Evolutionary conservation across 1,140 invertebrate species (phyloP).

Genomic region (Papilio machaon): DNA sequence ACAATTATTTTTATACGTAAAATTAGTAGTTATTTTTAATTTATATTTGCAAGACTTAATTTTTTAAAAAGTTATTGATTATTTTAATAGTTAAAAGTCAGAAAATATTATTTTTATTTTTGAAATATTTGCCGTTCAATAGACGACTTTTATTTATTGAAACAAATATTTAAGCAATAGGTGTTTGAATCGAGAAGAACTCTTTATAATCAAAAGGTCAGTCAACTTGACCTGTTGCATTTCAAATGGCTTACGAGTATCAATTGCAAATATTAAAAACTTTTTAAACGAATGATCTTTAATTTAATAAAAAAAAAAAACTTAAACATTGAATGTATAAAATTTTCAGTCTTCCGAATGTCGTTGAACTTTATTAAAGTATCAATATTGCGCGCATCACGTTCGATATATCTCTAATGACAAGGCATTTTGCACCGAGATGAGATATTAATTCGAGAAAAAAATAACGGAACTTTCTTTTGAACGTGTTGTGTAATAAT

Average conservation of each 20-base stretch:
- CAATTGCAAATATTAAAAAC: neutral
- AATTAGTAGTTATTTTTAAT: neutral
- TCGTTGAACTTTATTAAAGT: conserved; percentile 21
- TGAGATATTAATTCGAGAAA: conserved; percentile 33
- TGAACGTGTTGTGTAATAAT: conserved; percentile 32
- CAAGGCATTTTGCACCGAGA: conserved; percentile 30
- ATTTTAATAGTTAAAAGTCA: neutral
- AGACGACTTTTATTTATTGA: neutral
- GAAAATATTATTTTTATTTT: neutral
- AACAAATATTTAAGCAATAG: neutral
- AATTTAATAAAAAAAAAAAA: neutral
- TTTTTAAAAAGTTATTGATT: neutral
- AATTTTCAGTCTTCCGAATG: conserved; percentile 3
- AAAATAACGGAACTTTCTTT: conserved; percentile 39
- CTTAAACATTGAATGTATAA: neutral
- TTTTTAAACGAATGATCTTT: neutral
- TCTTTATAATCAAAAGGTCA: neutral
- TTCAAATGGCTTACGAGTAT: neutral
- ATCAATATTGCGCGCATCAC: conserved; percentile 14
- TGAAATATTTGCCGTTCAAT: neutral
- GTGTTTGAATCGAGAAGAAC: neutral
- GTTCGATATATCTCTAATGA: conserved; percentile 33
- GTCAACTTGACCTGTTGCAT: conserved; percentile 9
- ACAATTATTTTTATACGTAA: neutral
- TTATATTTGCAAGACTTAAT: neutral